phyloP scores from a whole-genome alignment of 1,140 invertebrate species.

The Cylas formicarius region DNA sequence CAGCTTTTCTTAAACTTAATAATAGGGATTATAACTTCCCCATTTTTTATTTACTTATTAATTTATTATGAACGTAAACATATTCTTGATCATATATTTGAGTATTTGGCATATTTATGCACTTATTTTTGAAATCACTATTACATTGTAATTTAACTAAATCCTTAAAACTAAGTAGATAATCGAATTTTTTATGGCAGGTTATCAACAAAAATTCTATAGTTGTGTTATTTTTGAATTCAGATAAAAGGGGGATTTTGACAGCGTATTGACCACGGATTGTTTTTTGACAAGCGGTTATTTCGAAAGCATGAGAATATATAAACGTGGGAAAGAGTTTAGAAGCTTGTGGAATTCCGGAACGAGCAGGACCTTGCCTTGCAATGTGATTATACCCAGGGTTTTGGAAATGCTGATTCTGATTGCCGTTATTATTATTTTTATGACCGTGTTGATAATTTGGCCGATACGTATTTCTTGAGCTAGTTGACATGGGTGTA shows the following conservation, averaged over 20 bases:
- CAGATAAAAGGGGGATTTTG: neutral
- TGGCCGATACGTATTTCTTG: neutral
- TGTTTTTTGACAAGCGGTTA: neutral
- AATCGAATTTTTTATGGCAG: slow-evolving; percentile 4
- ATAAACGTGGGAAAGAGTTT: neutral
- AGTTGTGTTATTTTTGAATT: neutral
- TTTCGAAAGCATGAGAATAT: slow-evolving; percentile 2
- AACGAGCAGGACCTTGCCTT: slow-evolving; percentile 2
- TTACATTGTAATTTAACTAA: too few species aligned
- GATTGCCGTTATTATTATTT: too few species aligned
- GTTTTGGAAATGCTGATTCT: neutral
- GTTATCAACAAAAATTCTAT: neutral
- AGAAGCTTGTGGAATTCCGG: neutral
- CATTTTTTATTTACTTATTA: too few species aligned
- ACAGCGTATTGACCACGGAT: neutral
- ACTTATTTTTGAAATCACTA: too few species aligned
- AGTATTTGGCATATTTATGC: too few species aligned
- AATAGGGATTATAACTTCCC: too few species aligned
- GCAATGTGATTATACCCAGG: slow-evolving; percentile 5
- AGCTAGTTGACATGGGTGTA: neutral
- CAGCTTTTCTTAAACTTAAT: too few species aligned
- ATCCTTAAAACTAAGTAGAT: slow-evolving; percentile 3
- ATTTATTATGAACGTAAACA: too few species aligned
- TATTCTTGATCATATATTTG: too few species aligned
- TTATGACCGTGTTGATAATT: too few species aligned